Conservation (phyloP, 2,113 vertebrate genomes). For the Nycticorax nycticorax region DNA sequence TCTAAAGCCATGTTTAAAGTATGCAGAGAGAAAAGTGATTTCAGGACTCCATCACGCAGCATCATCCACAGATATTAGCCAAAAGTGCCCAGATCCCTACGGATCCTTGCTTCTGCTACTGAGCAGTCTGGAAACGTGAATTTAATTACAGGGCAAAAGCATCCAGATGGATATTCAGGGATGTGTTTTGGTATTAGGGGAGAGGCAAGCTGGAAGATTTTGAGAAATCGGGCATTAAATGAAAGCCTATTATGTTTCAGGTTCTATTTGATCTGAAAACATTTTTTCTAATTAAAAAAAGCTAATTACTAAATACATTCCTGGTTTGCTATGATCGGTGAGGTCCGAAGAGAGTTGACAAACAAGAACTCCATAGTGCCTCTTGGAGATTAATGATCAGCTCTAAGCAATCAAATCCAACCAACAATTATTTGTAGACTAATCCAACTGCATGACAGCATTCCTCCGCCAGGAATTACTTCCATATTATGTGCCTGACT, state of each 20-base stretch:
- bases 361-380: background rate
- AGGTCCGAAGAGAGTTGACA: background rate
- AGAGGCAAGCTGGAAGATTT: background rate
- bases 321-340: background rate
- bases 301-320: background rate
- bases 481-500: background rate
- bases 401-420: background rate
- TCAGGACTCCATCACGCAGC: background rate
- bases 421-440: background rate
- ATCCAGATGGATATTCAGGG: background rate
- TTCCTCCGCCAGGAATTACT: background rate
- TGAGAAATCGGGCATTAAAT: background rate
- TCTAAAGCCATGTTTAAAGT: background rate
- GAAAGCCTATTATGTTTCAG: background rate
- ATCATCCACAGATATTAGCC: background rate
- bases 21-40: background rate
- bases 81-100: background rate
- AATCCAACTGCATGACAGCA: background rate
- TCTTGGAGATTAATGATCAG: background rate
- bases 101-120: background rate
- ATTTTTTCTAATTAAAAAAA: background rate
- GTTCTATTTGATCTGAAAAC: background rate
- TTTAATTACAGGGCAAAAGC: background rate
- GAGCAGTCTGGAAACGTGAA: background rate
- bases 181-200: background rate